These are phyloP conservation scores for human (Homo sapiens) DNA, from an alignment of 2,113 vertebrate genomes.

Conservation along the genomic window DNA sequence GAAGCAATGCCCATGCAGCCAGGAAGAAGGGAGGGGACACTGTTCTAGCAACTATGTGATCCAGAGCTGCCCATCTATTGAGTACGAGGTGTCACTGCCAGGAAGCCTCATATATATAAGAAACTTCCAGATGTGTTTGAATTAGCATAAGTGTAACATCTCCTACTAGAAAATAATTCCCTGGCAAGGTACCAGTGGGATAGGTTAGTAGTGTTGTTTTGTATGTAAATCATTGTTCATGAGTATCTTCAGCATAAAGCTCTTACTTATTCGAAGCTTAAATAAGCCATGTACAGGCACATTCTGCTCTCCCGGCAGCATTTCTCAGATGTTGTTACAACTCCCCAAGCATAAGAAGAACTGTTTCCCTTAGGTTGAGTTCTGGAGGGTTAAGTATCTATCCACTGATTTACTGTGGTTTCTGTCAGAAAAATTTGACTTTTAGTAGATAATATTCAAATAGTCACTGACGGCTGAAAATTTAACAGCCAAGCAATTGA, in stretches of 20 bases:
- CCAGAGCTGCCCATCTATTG: neutral
- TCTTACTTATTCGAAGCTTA: neutral
- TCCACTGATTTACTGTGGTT: constrained; percentile 30
- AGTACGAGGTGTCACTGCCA: neutral
- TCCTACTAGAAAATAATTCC: neutral
- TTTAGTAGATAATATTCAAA: constrained; percentile 37
- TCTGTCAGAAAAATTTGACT: neutral
- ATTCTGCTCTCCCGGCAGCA: neutral
- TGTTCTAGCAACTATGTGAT: neutral
- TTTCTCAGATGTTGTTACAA: neutral
- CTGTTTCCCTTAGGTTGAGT: neutral
- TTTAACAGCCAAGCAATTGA: neutral
- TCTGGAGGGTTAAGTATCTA: neutral
- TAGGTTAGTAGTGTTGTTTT: neutral
- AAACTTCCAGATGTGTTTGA: neutral
- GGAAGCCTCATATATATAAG: neutral
- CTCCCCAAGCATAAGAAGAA: neutral
- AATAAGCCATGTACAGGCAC: neutral
- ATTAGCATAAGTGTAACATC: neutral
- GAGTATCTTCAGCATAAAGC: constrained; percentile 22
- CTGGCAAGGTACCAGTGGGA: no score
- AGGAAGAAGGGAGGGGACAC: neutral
- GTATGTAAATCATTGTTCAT: neutral
- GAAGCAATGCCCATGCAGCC: neutral
- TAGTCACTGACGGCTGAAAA: constrained; percentile 31